phyloP scores from a whole-genome alignment of 2,113 vertebrate species.

The Scartelaos histophorus region DNA sequence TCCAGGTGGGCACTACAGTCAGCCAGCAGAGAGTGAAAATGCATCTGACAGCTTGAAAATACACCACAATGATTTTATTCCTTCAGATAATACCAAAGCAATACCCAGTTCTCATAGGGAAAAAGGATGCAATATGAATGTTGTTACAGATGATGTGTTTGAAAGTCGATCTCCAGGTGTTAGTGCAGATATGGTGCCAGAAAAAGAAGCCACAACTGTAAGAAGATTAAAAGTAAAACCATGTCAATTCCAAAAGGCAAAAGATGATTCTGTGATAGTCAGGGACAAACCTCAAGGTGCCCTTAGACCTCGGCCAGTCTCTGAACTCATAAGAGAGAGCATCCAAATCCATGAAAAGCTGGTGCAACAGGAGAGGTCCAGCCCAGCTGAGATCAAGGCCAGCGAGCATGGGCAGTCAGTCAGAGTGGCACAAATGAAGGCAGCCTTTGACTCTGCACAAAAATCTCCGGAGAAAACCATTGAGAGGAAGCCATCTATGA shows the following conservation, averaged over 20 bases:
- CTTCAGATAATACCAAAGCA: not conserved
- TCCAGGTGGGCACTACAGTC: constrained; percentile 15
- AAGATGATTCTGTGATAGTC: constrained; percentile 13
- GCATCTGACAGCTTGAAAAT: constrained; percentile 23
- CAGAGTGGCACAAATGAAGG: constrained; percentile 80
- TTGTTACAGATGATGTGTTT: constrained; percentile 7
- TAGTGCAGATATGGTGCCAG: constrained; percentile 15
- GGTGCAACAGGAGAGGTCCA: constrained; percentile 66
- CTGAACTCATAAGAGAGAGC: constrained; percentile 76
- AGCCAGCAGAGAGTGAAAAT: constrained; percentile 10
- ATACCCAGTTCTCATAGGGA: constrained; percentile 29
- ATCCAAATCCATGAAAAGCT: constrained; percentile 75
- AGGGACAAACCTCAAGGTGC: constrained; percentile 42
- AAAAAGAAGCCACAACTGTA: constrained; percentile 31
- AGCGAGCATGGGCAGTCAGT: constrained; percentile 71
- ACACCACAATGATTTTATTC: constrained; percentile 6
- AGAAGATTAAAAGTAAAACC: constrained; percentile 25
- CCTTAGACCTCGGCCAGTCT: constrained; percentile 68
- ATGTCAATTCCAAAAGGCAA: constrained; percentile 29
- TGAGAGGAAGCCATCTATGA: constrained; percentile 72
- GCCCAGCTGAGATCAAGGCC: constrained; percentile 54
- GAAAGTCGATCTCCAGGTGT: constrained; percentile 14
- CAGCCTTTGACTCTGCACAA: constrained; percentile 72
- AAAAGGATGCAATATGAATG: constrained; percentile 22
- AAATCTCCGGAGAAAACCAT: constrained; percentile 69